phyloP scores from a whole-genome alignment of 2,113 vertebrate genomes.

The Phaethon lepturus region DNA sequence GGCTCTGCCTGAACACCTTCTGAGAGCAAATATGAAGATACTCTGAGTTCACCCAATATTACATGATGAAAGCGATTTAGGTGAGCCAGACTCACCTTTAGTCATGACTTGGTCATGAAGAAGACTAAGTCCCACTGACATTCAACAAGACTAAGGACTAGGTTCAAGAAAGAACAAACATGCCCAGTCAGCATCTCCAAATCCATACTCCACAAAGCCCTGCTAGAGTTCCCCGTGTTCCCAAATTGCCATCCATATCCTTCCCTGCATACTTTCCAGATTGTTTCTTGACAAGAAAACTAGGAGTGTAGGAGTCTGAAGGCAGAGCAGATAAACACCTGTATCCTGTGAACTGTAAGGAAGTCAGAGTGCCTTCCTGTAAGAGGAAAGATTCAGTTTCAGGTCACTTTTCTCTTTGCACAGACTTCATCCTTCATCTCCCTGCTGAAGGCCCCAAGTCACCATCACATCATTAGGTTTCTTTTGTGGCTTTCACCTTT shows the following conservation, averaged over 20 bases:
- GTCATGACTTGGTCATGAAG: neutral
- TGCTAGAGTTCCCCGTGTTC: neutral
- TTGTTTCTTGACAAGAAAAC: neutral
- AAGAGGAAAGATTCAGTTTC: neutral
- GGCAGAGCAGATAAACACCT: conserved; percentile 7
- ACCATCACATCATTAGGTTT: neutral
- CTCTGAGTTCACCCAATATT: neutral
- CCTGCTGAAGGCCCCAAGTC: neutral
- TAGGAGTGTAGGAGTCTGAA: neutral
- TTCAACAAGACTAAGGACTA: neutral
- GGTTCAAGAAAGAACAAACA: neutral
- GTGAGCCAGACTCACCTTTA: neutral
- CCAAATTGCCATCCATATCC: rapidly evolving
- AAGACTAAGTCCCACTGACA: neutral
- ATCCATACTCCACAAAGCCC: neutral
- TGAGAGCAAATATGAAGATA: neutral
- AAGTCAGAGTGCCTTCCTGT: conserved; percentile 3
- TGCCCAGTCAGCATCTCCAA: neutral
- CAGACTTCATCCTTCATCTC: neutral
- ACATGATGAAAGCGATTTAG: neutral
- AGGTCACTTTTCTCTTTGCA: neutral
- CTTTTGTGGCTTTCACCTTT: neutral
- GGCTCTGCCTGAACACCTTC: neutral
- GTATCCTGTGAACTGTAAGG: conserved; percentile 20
- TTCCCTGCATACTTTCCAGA: neutral